Percentiles rank a stretch among this genome's conserved stretches.
Conservation (phyloP, 2,888 invertebrate genomes). For the Hofmannophila pseudospretella region DNA sequence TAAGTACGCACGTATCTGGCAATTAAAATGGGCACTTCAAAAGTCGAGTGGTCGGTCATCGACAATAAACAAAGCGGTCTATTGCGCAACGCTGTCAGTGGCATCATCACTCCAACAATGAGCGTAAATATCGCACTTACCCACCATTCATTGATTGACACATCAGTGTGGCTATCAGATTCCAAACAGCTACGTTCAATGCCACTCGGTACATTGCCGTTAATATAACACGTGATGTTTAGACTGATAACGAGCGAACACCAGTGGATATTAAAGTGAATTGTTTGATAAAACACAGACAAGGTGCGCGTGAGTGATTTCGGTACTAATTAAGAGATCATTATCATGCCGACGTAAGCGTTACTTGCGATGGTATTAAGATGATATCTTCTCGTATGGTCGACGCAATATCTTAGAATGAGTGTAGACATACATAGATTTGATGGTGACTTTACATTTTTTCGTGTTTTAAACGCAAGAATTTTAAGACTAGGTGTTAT, state of each 20-base stretch:
- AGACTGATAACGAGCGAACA: background rate
- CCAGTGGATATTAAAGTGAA: conserved; percentile 8
- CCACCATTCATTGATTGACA: conserved; percentile 22
- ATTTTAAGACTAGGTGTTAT: too few species aligned
- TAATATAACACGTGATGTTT: conserved; percentile 14
- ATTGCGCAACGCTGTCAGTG: conserved; percentile 15
- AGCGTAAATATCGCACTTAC: conserved; percentile 42
- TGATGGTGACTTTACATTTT: background rate
- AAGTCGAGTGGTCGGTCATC: conserved; percentile 13
- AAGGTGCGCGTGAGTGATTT: conserved; percentile 21
- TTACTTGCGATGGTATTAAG: conserved; percentile 1
- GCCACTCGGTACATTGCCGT: conserved; percentile 22
- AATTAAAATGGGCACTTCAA: conserved; percentile 11
- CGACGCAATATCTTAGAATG: background rate
- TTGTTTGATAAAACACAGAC: conserved; percentile 1
- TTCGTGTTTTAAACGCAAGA: too few species aligned
- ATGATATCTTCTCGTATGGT: background rate
- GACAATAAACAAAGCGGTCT: conserved; percentile 13
- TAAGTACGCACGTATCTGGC: too few species aligned
- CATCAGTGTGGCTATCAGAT: conserved; percentile 14
- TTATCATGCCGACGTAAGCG: conserved; percentile 17
- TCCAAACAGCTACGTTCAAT: conserved; percentile 7
- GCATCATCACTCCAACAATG: conserved; percentile 26
- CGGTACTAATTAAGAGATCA: conserved; percentile 41
- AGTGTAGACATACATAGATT: background rate